A percentile compares a stretch with the other conserved stretches of the same genome.
Conservation (phyloP, 1,140 invertebrate species). For the Drosophila grimshawi region DNA sequence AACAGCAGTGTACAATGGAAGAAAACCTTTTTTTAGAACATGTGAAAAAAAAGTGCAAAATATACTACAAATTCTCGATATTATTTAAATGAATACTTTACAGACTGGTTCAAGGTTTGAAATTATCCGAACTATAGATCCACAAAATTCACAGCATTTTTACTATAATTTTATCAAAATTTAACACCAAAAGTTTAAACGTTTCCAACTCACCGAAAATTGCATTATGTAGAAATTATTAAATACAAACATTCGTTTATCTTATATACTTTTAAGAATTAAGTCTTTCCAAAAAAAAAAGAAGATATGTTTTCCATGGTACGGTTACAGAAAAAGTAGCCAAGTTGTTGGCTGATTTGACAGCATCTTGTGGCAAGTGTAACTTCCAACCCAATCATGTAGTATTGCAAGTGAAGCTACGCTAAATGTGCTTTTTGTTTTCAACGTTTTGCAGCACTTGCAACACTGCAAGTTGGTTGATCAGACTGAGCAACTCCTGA, state of each 20-base stretch:
- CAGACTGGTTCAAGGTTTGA: too few relatives aligned
- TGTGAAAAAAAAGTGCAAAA: too few relatives aligned
- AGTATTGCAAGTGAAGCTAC: conserved; percentile 4
- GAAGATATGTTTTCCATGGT: background rate
- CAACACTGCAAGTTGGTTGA: background rate
- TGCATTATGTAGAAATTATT: too few relatives aligned
- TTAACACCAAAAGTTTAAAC: too few relatives aligned
- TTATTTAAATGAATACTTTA: too few relatives aligned
- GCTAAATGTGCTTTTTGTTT: background rate
- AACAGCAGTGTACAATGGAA: conserved; percentile 1
- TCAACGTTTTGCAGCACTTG: conserved; percentile 1
- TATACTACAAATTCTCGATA: too few relatives aligned
- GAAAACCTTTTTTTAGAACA: background rate
- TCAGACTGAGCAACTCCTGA: background rate
- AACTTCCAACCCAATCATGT: background rate
- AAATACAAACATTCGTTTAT: too few relatives aligned
- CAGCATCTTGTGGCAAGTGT: background rate
- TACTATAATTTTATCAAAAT: too few relatives aligned
- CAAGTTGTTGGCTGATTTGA: conserved; percentile 3
- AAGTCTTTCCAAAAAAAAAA: background rate
- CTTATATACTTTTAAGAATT: too few relatives aligned
- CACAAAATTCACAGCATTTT: too few relatives aligned
- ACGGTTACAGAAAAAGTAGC: background rate
- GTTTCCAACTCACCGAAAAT: too few relatives aligned
- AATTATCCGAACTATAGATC: too few relatives aligned